A percentile compares a stretch with the other conserved stretches of the same genome.
Conservation (phyloP, 1,140 invertebrate species). For the Ganaspis sp. region DNA sequence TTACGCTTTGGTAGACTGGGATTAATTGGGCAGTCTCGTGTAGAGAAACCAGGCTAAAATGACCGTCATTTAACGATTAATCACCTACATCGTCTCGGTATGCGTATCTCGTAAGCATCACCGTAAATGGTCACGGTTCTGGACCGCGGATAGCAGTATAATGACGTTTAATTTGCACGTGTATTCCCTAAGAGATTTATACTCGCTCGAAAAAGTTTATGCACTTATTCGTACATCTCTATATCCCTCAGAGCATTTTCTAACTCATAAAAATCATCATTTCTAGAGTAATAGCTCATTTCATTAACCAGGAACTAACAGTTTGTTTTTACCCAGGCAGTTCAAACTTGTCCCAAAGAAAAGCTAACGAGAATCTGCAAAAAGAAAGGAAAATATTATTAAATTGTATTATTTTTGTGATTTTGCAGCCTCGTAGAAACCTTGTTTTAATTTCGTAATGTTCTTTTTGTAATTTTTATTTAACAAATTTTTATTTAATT, state of each 20-base stretch:
- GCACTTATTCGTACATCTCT: neutral
- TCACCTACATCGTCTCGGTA: slow-evolving; percentile 28
- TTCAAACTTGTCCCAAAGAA: too few relatives aligned
- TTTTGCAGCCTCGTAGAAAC: too few relatives aligned
- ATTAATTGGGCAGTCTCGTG: slow-evolving; percentile 43
- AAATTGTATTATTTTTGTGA: too few relatives aligned
- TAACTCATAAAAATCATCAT: neutral
- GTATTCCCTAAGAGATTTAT: slow-evolving; percentile 10
- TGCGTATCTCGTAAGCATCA: slow-evolving; percentile 11
- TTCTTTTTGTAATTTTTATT: too few relatives aligned
- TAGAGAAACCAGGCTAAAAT: slow-evolving; percentile 26
- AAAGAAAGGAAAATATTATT: too few relatives aligned
- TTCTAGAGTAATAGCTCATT: neutral
- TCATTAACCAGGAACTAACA: too few relatives aligned
- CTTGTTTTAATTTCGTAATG: too few relatives aligned
- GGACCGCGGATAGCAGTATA: slow-evolving; percentile 1
- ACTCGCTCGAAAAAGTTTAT: slow-evolving; percentile 14
- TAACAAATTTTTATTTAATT: too few relatives aligned
- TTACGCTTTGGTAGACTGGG: slow-evolving; percentile 37
- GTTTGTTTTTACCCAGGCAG: too few relatives aligned
- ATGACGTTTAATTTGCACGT: slow-evolving; percentile 49
- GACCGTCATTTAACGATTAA: slow-evolving; percentile 43
- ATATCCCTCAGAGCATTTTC: neutral
- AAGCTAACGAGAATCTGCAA: too few relatives aligned
- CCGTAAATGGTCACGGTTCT: slow-evolving; percentile 8